Evolutionary conservation across 2,113 vertebrate genomes (phyloP), one percentile per base, ranked within the genome.

Genomic region (Oryzias celebensis): DNA sequence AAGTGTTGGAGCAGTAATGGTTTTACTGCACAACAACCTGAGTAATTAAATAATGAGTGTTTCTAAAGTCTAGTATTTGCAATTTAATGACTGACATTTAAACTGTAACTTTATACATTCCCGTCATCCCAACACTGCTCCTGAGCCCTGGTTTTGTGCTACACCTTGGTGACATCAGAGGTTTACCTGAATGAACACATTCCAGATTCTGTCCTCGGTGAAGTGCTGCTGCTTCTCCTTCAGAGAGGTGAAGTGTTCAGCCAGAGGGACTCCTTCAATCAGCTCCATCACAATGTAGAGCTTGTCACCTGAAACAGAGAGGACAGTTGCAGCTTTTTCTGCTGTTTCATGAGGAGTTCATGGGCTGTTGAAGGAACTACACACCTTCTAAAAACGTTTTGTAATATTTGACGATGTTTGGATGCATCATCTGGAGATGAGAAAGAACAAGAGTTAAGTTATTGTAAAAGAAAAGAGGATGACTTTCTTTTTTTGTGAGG

Each of bases 381-480:
- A 92, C 90, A 95, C 94, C 94, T 94, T 98, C 94, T 69, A 96
- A 68, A 90, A 97, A 97, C 14, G 94, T 95, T 91, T 92, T 96
- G 73, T 96, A 92, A 83, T 96, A 97, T 65, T 86, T 90, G 18
- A 98, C 94, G 75, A 97, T 65, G 64, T 98, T 97, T 23, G 94
- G 95, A 52, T 96, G 95, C 52, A 76, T 92, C 86, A 98, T 94
- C 94, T 98, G 46, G 10, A 88, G 83, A 18, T 26, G 64, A 77
- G 18, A 78, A 65, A 49, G 5, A 0, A 62, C 49, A 58, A 85
- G 66, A 0, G 44, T n/a, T 46, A 3, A 28, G 8, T 53, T 2
- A 0, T 65, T 3, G 65, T 41, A 58, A 1, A 2, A 52, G 0
- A 15, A 26, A 13, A 4, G 24, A 3, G 15, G 14, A 4, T 14